Evolutionary conservation across 2,113 vertebrate genomes (phyloP), one percentile per base, ranked within the genome.

Genomic region (Oryzias javanicus): DNA sequence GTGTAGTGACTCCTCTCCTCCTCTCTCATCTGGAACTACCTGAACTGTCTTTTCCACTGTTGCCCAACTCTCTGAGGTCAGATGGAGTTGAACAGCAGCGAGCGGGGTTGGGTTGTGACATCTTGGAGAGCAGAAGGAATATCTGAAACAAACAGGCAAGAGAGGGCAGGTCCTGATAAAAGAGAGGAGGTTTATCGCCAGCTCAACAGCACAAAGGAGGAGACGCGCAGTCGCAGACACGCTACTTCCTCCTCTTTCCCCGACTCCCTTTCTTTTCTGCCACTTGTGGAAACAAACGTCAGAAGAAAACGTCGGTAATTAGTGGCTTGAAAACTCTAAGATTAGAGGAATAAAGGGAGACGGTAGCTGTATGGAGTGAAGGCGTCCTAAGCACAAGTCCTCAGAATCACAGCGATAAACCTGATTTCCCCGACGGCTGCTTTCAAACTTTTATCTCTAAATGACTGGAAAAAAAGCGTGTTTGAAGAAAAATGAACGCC

Each of bases 361-460:
- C 67, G 67, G 67, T 64, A 55, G 52, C 20, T 72, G 67, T 73
- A 71, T 72, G 72, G 71, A 76, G 64, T 67, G 53, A 40, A 69
- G 2, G 42, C 58, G 35, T 35, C 35, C 57, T 40, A 63, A 87
- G 84, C 82, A 76, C 80, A 85, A 77, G 62, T 62, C 70, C 70
- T 77, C 63, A 76, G 47, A 67, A 63, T 71, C 44, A 49, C 48
- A 16, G 15, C 1, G 53, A 71, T 73, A 55, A 66, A 55, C 62
- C 70, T 5, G 45, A 73, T 59, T 61, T 67, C 49, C 64, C 46
- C 54, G 89, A 87, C 89, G 86, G 90, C 91, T 90, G 89, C 91
- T 91, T 91, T 92, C 58, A 88, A 89, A 90, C 88, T 85, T 83
- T 73, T 82, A 69, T 75, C 77, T 86, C 54, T 57, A 64, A 72